phyloP scores from a whole-genome alignment of 2,113 vertebrate genomes.

The Burhinus bistriatus region DNA sequence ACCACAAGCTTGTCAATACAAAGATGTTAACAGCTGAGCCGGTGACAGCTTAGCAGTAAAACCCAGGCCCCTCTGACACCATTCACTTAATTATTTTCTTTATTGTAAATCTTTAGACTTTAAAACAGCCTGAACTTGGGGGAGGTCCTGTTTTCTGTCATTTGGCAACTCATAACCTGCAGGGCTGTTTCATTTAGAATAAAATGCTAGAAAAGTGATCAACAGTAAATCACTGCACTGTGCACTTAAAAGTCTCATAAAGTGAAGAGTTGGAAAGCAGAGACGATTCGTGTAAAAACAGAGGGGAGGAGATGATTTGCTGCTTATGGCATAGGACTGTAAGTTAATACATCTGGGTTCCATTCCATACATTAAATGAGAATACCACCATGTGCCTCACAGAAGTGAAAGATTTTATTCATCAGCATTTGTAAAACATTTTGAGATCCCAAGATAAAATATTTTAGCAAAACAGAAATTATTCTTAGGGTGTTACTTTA shows the following conservation, averaged over 20 bases:
- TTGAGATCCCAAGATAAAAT: not conserved
- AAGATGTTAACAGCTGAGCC: not conserved
- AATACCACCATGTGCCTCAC: not conserved
- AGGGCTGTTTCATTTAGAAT: slow-evolving; percentile 32
- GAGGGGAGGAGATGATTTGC: slow-evolving; percentile 25
- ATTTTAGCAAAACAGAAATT: not conserved
- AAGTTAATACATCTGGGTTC: slow-evolving; percentile 24
- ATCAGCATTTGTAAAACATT: not conserved
- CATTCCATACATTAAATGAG: not conserved
- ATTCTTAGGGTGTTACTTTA: not conserved
- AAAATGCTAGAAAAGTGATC: slow-evolving; percentile 41
- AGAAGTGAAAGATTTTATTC: not conserved
- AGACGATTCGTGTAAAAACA: not conserved
- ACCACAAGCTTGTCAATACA: slow-evolving; percentile 8
- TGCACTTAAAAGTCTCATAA: slow-evolving; percentile 4
- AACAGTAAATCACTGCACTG: slow-evolving; percentile 26
- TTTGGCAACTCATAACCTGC: slow-evolving; percentile 49
- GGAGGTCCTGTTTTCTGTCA: slow-evolving; percentile 49
- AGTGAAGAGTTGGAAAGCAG: slow-evolving; percentile 38
- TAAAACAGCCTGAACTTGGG: slow-evolving; percentile 20
- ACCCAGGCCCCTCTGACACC: not conserved
- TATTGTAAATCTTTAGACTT: slow-evolving; percentile 5
- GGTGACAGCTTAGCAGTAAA: slow-evolving; percentile 25
- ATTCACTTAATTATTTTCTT: slow-evolving; percentile 42
- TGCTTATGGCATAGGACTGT: not conserved